Percentiles rank a stretch among this genome's conserved stretches.
Conservation (phyloP, 2,797 vertebrate genomes). For the Arnoldichthys spilopterus region DNA sequence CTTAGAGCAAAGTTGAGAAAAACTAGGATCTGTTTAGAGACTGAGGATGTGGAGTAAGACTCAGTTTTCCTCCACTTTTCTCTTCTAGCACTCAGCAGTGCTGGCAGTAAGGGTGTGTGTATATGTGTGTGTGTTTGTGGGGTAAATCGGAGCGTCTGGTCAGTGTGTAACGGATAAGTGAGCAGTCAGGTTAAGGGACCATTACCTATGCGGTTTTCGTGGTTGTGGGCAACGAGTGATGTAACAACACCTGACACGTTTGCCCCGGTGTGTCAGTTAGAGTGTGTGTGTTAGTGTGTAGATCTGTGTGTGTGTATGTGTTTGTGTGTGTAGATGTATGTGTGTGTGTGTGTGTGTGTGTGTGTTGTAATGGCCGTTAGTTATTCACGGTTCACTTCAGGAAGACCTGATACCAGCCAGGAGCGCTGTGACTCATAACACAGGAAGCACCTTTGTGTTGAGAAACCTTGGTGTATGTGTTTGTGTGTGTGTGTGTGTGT, state of each 20-base stretch:
- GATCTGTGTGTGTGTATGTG: too few relatives aligned
- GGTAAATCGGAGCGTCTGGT: slow-evolving; percentile 61
- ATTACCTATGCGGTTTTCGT: slow-evolving; percentile 68
- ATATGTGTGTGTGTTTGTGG: slow-evolving; percentile 32
- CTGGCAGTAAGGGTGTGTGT: slow-evolving; percentile 15
- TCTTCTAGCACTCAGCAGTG: not conserved
- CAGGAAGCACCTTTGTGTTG: slow-evolving; percentile 76
- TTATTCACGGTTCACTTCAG: slow-evolving; percentile 79
- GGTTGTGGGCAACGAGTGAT: slow-evolving; percentile 73
- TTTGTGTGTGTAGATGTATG: too few relatives aligned
- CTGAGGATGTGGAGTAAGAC: slow-evolving; percentile 30
- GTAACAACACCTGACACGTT: slow-evolving; percentile 85
- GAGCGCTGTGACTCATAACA: slow-evolving; percentile 56
- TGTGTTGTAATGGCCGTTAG: slow-evolving; percentile 70
- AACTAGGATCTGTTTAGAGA: not conserved
- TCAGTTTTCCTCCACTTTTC: slow-evolving; percentile 16
- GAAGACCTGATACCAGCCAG: slow-evolving; percentile 64
- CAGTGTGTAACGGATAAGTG: slow-evolving; percentile 63
- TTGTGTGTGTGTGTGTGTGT: slow-evolving; percentile 30
- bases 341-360: slow-evolving; percentile 12
- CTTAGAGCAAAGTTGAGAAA: not conserved
- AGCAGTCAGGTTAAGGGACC: slow-evolving; percentile 64
- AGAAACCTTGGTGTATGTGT: slow-evolving; percentile 59
- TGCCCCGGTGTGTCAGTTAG: slow-evolving; percentile 66
- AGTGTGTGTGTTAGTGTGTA: slow-evolving; percentile 60